Percentiles rank a stretch among this genome's conserved stretches.
Evolutionary conservation across 2,113 vertebrate species (phyloP).

Genomic region (Corydoras sp.): DNA sequence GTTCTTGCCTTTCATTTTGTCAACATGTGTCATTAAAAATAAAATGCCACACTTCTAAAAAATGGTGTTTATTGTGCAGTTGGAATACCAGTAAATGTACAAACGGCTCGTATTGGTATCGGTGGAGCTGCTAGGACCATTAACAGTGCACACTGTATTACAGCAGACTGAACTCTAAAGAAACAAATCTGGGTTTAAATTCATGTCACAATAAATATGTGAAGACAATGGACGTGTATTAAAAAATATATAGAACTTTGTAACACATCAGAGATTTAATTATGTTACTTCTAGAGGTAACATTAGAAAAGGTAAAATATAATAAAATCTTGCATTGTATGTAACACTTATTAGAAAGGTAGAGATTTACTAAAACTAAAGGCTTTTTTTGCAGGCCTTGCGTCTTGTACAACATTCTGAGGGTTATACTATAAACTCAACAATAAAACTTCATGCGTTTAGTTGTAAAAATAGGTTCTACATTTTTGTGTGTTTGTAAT

Average conservation of each 20-base stretch:
- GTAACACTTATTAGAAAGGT: too few relatives aligned
- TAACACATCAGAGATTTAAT: not conserved
- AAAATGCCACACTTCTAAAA: too few relatives aligned
- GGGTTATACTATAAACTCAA: too few relatives aligned
- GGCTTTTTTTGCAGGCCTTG: too few relatives aligned
- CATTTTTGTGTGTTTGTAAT: not conserved
- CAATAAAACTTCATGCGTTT: too few relatives aligned
- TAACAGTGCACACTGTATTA: not conserved
- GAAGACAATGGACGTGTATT: not conserved
- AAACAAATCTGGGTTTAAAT: not conserved
- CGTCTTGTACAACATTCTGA: too few relatives aligned
- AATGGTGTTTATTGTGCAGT: slow-evolving; percentile 5
- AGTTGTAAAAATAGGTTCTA: not conserved
- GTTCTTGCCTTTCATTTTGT: too few relatives aligned
- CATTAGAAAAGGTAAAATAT: too few relatives aligned
- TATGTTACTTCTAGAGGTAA: too few relatives aligned
- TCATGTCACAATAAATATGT: not conserved
- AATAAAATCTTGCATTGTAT: too few relatives aligned
- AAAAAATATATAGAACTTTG: not conserved
- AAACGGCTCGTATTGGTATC: not conserved
- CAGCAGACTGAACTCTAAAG: not conserved
- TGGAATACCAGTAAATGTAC: slow-evolving; percentile 13
- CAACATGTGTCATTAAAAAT: too few relatives aligned
- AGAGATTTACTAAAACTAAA: too few relatives aligned
- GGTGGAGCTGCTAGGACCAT: slow-evolving; percentile 1